These are phyloP conservation scores for Pissodes strobi DNA, from an alignment of 1,140 invertebrate species.

Conservation along the genomic window DNA sequence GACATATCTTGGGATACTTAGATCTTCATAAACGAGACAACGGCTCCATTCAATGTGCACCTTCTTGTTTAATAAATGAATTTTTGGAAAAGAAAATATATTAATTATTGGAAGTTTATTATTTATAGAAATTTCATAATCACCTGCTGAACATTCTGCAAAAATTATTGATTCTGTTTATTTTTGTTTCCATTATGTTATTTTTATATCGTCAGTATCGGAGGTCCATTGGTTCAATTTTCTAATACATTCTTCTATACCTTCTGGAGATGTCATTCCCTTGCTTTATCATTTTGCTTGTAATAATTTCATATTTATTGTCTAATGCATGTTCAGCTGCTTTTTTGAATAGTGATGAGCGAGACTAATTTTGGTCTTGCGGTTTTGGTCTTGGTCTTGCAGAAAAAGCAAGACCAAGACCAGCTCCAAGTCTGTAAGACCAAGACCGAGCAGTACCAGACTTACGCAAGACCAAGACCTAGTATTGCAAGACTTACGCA, in stretches of 20 bases:
- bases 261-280: not conserved
- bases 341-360: no score
- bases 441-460: no score
- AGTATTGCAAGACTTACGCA: no score
- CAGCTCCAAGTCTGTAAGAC: no score
- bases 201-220: not conserved
- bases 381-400: no score
- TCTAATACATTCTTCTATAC: not conserved
- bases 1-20: no score
- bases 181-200: not conserved
- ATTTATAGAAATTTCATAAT: not conserved
- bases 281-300: not conserved
- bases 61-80: no score
- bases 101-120: no score
- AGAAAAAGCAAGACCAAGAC: no score
- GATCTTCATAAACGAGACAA: not conserved
- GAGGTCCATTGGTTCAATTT: not conserved
- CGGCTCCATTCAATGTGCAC: not conserved
- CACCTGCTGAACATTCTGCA: not conserved
- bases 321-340: not conserved
- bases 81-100: no score
- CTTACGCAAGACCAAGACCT: no score
- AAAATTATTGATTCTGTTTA: not conserved
- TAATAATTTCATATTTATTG: not conserved
- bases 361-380: no score